Evolutionary conservation across 2,888 invertebrate genomes (phyloP), one percentile per base, ranked within the genome.

Genomic region (Morpho achilles): DNA sequence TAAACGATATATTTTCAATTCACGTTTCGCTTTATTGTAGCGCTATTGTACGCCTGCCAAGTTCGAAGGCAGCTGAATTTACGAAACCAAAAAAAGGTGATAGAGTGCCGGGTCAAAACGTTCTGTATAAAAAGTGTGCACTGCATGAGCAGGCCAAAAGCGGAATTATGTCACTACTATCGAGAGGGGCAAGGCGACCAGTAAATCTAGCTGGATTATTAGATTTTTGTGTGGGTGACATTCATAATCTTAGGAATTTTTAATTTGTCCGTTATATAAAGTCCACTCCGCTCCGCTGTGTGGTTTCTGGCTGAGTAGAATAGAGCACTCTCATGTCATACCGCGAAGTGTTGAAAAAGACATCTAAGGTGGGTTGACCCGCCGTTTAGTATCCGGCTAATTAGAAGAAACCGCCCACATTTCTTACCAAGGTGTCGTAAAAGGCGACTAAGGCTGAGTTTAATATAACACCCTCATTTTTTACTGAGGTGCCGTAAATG

Each of bases 1-100:
- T 48, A 32, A 50, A 58, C 60, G 55, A 60, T 62, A 60, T 60
- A 62, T 60, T 60, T 60, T 58, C 62, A 62, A 60, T 62, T 60
- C 62, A 60, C 55, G 62, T 54, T 58, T 57, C 51, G 54, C 55
- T 60, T 55, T 56, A 58, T 55, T 60, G 47, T 50, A 56, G 53
- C 58, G 60, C 58, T 52, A 44, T 49, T 52, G 62, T 49, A 55
- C 56, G 40, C 50, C 58, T 62, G 62, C 62, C 62, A 62, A 62
- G 58, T 60, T 62, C 50, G 43, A 53, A 58, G 55, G 58, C 56
- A 60, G 60, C 58, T 60, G 58, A 59, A 60, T 58, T 60, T 53
- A 58, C 53, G 62, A 53, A 58, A 60, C 60, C 32, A 32, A 32
- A 62, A 62, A 60, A 58, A 62, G 60, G 58, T 62, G 62, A 62